Conservation (phyloP, 1,140 invertebrate genomes). For the Cotesia typhae region DNA sequence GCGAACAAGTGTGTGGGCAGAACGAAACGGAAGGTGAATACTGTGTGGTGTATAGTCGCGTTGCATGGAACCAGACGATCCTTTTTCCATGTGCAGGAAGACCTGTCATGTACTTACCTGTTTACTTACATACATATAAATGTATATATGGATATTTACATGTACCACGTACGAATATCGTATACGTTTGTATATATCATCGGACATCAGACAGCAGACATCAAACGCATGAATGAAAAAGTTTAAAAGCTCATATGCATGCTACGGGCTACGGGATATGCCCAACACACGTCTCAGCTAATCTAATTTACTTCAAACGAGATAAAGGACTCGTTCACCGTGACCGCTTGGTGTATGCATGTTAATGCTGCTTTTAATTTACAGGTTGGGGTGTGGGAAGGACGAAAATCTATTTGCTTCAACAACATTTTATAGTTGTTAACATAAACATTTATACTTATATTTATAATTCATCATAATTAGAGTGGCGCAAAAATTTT, state of each 20-base stretch:
- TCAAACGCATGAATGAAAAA: conserved; percentile 28
- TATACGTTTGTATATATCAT: no score
- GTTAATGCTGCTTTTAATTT: conserved; percentile 19
- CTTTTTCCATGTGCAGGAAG: conserved; percentile 47
- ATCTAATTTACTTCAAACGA: conserved; percentile 53
- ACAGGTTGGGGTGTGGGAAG: neutral
- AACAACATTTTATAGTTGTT: neutral
- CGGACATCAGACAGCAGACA: neutral
- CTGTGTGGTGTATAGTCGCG: neutral
- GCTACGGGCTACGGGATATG: conserved; percentile 35
- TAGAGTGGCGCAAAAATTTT: no score
- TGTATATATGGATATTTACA: conserved; percentile 13
- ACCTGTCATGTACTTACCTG: conserved; percentile 41
- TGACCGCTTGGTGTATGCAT: conserved; percentile 35
- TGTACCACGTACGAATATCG: neutral
- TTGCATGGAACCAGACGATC: conserved; percentile 42
- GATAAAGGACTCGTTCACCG: conserved; percentile 53
- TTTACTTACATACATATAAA: no score
- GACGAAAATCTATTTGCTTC: neutral
- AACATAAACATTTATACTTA: neutral
- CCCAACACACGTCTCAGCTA: conserved; percentile 48
- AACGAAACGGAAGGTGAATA: conserved; percentile 12
- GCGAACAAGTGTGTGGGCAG: conserved; percentile 21
- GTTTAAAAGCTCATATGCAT: conserved; percentile 37
- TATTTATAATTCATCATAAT: neutral